Percentiles rank a stretch among this genome's conserved stretches.
Evolutionary conservation across 2,888 invertebrate genomes (phyloP).

Genomic region (Drosophila multiciliata): DNA sequence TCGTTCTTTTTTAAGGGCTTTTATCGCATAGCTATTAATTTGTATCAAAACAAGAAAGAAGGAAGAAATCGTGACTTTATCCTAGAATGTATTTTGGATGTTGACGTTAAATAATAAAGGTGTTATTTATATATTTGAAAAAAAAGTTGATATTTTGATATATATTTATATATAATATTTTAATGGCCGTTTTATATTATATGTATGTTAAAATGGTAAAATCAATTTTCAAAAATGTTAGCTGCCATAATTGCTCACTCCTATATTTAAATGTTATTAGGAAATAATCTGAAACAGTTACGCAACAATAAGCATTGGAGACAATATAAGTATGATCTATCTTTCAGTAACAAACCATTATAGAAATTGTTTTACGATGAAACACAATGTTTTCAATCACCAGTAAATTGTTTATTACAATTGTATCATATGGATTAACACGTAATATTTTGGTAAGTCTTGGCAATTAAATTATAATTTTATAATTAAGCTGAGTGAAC

Average conservation of each 20-base stretch:
- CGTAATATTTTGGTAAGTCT: conserved; percentile 38
- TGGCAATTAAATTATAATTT: neutral
- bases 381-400: conserved; percentile 18
- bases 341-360: neutral
- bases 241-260: neutral
- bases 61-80: neutral
- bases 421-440: conserved; percentile 6
- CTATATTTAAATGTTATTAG: neutral
- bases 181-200: neutral
- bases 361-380: conserved; percentile 7
- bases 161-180: no score
- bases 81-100: neutral
- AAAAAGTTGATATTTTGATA: no score
- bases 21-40: neutral
- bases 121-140: neutral
- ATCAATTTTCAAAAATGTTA: neutral
- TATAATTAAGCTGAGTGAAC: neutral
- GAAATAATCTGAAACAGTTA: neutral
- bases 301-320: conserved; percentile 7
- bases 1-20: conserved; percentile 38
- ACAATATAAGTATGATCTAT: neutral
- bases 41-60: neutral
- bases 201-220: neutral
- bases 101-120: conserved; percentile 5
- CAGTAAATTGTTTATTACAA: neutral